A percentile compares a stretch with the other conserved stretches of the same genome.
Evolutionary conservation across 2,888 invertebrate species (phyloP).

Genomic region (Luperina testacea): DNA sequence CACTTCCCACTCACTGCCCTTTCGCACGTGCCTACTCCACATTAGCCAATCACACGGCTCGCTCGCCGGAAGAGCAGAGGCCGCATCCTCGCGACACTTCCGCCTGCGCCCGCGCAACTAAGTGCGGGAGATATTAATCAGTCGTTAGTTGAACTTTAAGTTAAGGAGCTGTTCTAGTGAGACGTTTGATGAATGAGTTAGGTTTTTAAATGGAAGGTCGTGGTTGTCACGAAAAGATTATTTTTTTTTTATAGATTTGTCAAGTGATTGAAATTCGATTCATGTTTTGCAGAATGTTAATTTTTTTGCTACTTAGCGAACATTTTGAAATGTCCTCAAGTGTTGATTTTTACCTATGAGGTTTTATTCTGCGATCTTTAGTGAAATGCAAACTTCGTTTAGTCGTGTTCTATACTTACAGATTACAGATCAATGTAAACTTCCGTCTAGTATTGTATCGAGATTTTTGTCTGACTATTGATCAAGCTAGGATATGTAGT

Average conservation of each 20-base stretch:
- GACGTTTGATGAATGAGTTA: conserved; percentile 29
- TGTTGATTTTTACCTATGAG: background rate
- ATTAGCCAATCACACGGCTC: conserved; percentile 54
- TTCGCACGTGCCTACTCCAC: conserved; percentile 53
- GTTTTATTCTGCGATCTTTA: background rate
- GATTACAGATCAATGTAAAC: background rate
- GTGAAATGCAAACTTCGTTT: background rate
- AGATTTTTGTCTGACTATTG: background rate
- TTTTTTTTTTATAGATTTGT: background rate
- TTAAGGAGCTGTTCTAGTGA: conserved; percentile 12
- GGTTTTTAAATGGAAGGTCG: conserved; percentile 4
- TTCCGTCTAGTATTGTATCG: background rate
- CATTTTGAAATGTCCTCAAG: background rate
- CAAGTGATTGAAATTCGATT: background rate
- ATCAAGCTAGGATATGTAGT: background rate
- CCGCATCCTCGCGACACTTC: conserved; percentile 75
- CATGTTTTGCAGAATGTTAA: no score
- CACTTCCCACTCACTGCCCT: conserved; percentile 25
- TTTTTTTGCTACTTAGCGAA: background rate
- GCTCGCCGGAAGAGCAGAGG: conserved; percentile 76
- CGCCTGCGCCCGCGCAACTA: conserved; percentile 65
- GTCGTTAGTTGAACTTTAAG: conserved; percentile 41
- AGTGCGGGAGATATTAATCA: conserved; percentile 54
- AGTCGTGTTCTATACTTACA: background rate
- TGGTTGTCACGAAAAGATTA: background rate